Base-by-base conservation (phyloP, 2,888 invertebrate genomes). In the Deilephila elpenor region DNA sequence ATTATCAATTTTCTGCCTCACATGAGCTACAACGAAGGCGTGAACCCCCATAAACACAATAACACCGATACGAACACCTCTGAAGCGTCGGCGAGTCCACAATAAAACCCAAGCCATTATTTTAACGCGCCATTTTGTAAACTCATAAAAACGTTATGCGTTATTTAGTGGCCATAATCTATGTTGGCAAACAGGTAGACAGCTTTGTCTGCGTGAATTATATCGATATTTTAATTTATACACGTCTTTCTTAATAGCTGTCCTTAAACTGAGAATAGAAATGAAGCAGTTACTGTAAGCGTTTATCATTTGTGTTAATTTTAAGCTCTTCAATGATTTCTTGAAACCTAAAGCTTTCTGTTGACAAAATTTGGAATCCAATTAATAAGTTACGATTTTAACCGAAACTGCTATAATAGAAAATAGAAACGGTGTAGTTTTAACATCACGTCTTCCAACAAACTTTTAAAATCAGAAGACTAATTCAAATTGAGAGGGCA, bases 31-130 rank as follows among this genome's bases (percentile, higher is more conserved):
- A n/a, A n/a, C 25, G 51, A 51, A 67, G 44, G 44, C 25, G 67
- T 25, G 51, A 67, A 51, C 1, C 17, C 14, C 67, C 25, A 51
- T 67, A 67, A 51, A 67, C 67, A 67, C 25, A 25, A 67, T 67
- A 67, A 51, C 67, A 67, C 20, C 25, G 25, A 67, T 29, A 51
- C 51, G 5, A 67, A 51, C 51, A 51, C 25, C 51, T 25, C 44
- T 37, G 44, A 64, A 64, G 64, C 37, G 14, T 51, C 44, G 51
- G 5, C 67, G 74, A 75, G 70, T 61, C 64, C 77, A 72, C 79
- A 59, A 82, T 81, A 80, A 83, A 84, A 77, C 73, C 74, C 78
- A 77, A 81, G 76, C 75, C 71, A 77, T 82, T 82, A 82, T 77
- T 78, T 76, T 25, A 67, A 80, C 76, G 76, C 71, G 74, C 80